Base-by-base conservation (phyloP, 2,888 invertebrate genomes). In the Steromphala cineraria region DNA sequence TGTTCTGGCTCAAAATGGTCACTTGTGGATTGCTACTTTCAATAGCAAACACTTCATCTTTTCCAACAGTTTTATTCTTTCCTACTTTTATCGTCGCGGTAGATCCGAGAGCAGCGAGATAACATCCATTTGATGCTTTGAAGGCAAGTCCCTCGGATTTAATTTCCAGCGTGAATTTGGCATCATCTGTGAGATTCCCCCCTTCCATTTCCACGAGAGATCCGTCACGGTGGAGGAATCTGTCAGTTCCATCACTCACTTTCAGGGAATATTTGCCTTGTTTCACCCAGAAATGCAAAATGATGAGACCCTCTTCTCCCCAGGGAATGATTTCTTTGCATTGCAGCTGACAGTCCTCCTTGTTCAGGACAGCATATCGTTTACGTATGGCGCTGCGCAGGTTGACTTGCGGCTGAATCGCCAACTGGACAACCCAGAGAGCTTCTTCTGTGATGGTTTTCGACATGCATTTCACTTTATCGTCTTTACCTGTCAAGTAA, bases 11-110 rank as follows among this genome's bases (percentile, higher is more conserved):
- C 74, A 97, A 96, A 93, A 99, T 97, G 83, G 97, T 97, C 46
- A 98, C 98, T 93, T 99, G 98, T 0, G 98, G 98, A 90, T 98
- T 95, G 55, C 98, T 98, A 94, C 98, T 98, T 93, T 99, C 98
- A 85, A 99, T 95, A 7, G 97, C 97, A 95, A 99, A 99, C 81
- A 99, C 95, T 94, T 99, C 99, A 94, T 99, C 99, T 89, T 98
- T 96, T 84, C 98, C 97, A 89, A 98, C 98, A 79, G 97, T 96
- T 85, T 97, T 97, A 87, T 98, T 97, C 91, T 98, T 96, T 13
- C 98, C 97, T 15, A 98, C 97, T 95, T 98, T 98, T 85, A 98
- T 95, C 87, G 98, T 96, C n/a, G 98, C 98, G 94, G 98, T 98
- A 89, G 97, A 97, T 83, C 99, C 99, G 93, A 98, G 97, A 83